Evolutionary conservation across 2,888 invertebrate species (phyloP), one percentile per base, ranked within the genome.

Genomic region (Norana najaformis): DNA sequence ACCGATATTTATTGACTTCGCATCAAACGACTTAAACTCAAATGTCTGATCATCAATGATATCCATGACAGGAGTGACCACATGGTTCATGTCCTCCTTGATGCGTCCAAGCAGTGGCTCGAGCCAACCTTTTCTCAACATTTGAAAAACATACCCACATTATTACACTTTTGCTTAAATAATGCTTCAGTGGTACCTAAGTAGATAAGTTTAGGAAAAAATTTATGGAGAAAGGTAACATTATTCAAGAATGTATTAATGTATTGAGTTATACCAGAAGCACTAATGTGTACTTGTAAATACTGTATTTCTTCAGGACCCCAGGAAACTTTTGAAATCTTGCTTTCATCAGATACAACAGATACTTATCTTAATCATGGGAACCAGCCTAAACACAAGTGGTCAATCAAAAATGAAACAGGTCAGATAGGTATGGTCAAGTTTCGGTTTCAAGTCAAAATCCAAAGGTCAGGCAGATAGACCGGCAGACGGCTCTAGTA

Each of bases 21-120:
- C 93, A 16, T 93, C 93, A 11, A 93, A 98, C 0, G 97, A 94
- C 0, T 97, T 96, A 93, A 99, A 99, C 92, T 97, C 96, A 94
- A 99, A 98, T 0, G 98, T 98, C 93, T 99, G 98, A 0, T 98
- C 96, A 94, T 98, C 98, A 92, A 99, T 98, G 88, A 94, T 94
- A 90, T 95, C 95, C 91, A 95, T 95, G 35, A 95, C 94, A 18
- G 95, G 95, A 89, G 94, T 94, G 30, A 95, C 94, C 2, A 95
- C 95, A 90, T 93, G 94, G 41, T 93, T 92, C 91, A 93, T 34
- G 88, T 89, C 69, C 34, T 93, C 92, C 8, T 93, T 93, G 39
- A 95, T 95, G 36, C 94, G 93, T 88, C 93, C 94, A 89, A 95
- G 92, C 88, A 95, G 91, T 1, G 95, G 95, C 91, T 95, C 95